phyloP scores from a whole-genome alignment of 2,888 invertebrate species.

The Volucella inanis region DNA sequence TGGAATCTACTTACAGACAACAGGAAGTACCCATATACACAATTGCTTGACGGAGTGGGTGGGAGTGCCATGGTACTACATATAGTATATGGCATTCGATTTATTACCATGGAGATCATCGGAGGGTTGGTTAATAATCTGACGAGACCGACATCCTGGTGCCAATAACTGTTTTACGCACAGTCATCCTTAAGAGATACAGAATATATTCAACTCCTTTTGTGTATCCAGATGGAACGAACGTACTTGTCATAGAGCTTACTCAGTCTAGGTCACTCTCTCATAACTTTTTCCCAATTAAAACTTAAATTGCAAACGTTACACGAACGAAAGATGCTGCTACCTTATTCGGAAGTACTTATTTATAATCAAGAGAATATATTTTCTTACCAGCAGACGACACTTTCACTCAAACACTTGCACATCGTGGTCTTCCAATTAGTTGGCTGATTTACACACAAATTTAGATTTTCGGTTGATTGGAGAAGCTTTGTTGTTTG shows the following conservation, averaged over 20 bases:
- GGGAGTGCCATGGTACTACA: constrained; percentile 37
- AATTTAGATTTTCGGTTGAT: neutral
- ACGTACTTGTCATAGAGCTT: neutral
- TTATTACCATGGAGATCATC: constrained; percentile 40
- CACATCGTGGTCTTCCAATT: constrained; percentile 47
- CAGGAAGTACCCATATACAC: constrained; percentile 49
- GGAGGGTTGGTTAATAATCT: constrained; percentile 34
- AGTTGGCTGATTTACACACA: neutral
- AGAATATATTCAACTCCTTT: too few relatives aligned
- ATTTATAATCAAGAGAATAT: neutral
- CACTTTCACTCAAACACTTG: constrained; percentile 66
- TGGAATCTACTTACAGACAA: constrained; percentile 56
- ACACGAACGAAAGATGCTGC: constrained; percentile 34
- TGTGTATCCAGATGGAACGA: neutral
- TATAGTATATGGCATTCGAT: constrained; percentile 31
- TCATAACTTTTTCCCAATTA: neutral
- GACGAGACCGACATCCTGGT: constrained; percentile 42
- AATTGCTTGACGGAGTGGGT: constrained; percentile 18
- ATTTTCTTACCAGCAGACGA: constrained; percentile 68
- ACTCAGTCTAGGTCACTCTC: neutral
- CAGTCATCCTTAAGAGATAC: constrained; percentile 15
- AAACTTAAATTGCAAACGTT: constrained; percentile 2
- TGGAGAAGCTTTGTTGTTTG: constrained; percentile 33
- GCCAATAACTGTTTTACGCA: constrained; percentile 10
- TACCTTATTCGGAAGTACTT: constrained; percentile 38